Base-by-base conservation (phyloP, 23 tunicate genomes). In the Styela clava region DNA sequence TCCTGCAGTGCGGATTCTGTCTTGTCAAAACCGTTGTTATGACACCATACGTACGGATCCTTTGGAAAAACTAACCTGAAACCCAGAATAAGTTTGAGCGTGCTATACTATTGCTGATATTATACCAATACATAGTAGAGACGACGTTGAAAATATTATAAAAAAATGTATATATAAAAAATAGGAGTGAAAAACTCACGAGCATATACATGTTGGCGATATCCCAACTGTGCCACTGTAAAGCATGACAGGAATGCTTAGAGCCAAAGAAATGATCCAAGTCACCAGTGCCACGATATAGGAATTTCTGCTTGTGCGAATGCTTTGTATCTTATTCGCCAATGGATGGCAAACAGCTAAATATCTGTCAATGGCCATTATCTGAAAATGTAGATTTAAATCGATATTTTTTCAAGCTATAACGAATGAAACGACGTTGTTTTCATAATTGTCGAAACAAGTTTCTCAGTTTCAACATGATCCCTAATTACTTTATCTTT, bases 331-430 rank as follows among this genome's bases (percentile, higher is more conserved):
- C 71, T 7, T 65, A 9, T 26, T 25, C 71, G 71, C 71, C 9
- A 65, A 7, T 3, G 71, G 71, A 28, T 65, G 71, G 16, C 71
- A 65, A 65, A 65, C 71, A 28, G 71, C 71, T 9, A 65, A 28
- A 28, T 65, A 65, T 28, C 71, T 26, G 31, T 65, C 71, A 16
- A 65, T 28, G 31, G 71, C 71, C 71, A 65, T 65, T 9, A 65
- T 16, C 71, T 65, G 71, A 28, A 65, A 26, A 65, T 44, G 12
- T 5, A 5, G 56, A 44, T 44, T 44, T 44, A 44, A 44, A 44
- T 44, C 7, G 56, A 44, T n/a, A n/a, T n/a, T n/a, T n/a, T n/a
- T n/a, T n/a, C n/a, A n/a, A n/a, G n/a, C n/a, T n/a, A n/a, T n/a
- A n/a, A n/a, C n/a, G n/a, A n/a, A n/a, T n/a, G n/a, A n/a, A n/a